Conservation (phyloP, 2,888 invertebrate species). For the Penaeus monodon region DNA sequence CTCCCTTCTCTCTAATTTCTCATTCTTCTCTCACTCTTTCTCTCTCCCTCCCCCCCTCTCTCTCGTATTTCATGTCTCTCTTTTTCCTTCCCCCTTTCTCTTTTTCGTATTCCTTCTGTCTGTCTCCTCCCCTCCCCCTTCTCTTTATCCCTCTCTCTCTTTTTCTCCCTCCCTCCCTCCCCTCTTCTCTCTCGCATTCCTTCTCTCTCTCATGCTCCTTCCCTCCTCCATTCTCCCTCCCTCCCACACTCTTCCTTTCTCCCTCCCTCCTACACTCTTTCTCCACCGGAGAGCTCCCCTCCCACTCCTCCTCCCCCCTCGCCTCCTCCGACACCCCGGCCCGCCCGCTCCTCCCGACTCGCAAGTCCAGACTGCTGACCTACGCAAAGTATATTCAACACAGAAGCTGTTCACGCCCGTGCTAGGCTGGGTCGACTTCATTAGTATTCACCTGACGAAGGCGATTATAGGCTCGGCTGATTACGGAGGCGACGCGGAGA, state of each 20-base stretch:
- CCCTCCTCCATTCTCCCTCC: rapidly evolving
- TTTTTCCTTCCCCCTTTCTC: neutral
- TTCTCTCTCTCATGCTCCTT: no score
- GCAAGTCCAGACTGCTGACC: no score
- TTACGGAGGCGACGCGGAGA: neutral
- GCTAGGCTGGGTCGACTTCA: neutral
- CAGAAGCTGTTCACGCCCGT: no score
- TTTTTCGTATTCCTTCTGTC: neutral
- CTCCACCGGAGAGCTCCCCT: no score
- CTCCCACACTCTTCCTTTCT: neutral
- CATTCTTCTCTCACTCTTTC: neutral
- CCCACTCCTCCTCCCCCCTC: no score
- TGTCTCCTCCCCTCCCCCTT: neutral
- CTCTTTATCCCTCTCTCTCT: neutral
- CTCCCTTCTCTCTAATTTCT: no score
- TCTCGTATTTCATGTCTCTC: neutral
- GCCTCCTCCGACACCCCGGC: no score
- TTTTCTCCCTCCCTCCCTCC: neutral
- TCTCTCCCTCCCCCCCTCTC: neutral
- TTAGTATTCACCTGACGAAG: conserved; percentile 12
- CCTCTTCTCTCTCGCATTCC: no score
- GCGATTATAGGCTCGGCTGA: conserved; percentile 13
- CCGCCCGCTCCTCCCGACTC: no score
- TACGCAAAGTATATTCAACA: no score
- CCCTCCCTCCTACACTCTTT: no score